Evolutionary conservation across 2,113 vertebrate species (phyloP).

Genomic region (Orycteropus afer): DNA sequence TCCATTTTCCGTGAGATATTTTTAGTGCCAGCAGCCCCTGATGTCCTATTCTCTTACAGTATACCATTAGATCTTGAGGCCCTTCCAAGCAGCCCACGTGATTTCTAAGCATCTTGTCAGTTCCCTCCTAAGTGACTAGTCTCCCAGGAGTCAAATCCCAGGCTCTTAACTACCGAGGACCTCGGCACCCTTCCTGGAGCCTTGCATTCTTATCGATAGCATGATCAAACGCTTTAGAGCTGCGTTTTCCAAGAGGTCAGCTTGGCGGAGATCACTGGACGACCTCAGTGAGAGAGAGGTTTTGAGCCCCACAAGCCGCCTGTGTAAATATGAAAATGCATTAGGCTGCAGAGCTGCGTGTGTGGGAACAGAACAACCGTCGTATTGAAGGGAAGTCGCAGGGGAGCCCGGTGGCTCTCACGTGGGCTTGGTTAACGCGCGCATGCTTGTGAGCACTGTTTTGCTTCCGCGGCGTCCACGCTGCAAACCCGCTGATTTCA

Average conservation of each 20-base stretch:
- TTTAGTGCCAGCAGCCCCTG: slow-evolving; percentile 82
- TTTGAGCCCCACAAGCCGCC: slow-evolving; percentile 49
- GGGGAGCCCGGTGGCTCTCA: slow-evolving; percentile 57
- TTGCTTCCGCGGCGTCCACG: slow-evolving; percentile 52
- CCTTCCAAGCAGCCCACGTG: slow-evolving; percentile 80
- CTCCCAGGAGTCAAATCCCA: slow-evolving; percentile 65
- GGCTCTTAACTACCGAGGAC: slow-evolving; percentile 61
- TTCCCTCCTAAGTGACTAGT: slow-evolving; percentile 74
- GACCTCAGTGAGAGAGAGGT: slow-evolving; percentile 65
- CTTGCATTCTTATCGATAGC: background rate
- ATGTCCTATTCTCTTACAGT: slow-evolving; percentile 80
- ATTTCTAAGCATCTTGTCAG: slow-evolving; percentile 79
- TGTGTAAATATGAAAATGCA: slow-evolving; percentile 68
- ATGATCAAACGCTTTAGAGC: slow-evolving; percentile 15
- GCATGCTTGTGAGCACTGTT: slow-evolving; percentile 45
- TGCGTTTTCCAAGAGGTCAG: slow-evolving; percentile 1
- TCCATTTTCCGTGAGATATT: slow-evolving; percentile 84
- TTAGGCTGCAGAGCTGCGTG: slow-evolving; percentile 68
- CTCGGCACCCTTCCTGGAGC: slow-evolving; percentile 33
- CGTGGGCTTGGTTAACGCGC: background rate
- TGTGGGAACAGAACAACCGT: slow-evolving; percentile 78
- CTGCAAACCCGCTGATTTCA: slow-evolving; percentile 42
- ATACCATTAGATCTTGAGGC: slow-evolving; percentile 81
- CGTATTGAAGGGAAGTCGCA: slow-evolving; percentile 65
- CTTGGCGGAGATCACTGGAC: background rate